Conservation (phyloP, 2,797 vertebrate genomes). For the Enteromius viviparus region DNA sequence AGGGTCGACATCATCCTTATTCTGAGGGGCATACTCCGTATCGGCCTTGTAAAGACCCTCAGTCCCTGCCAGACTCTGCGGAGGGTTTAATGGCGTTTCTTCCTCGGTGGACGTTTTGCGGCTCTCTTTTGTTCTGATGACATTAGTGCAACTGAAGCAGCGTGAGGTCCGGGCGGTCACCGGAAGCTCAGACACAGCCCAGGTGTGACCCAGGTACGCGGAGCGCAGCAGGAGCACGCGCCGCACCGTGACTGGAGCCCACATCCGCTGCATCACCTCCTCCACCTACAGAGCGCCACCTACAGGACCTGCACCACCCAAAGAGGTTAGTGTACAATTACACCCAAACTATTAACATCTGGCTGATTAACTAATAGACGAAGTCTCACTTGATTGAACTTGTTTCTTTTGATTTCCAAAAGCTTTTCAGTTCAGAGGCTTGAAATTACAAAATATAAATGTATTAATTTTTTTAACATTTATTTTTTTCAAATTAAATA, state of each 20-base stretch:
- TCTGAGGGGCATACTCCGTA: not conserved
- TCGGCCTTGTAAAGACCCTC: slow-evolving; percentile 27
- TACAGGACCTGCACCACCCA: slow-evolving; percentile 26
- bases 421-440: not conserved
- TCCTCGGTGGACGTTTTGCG: slow-evolving; percentile 22
- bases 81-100: slow-evolving; percentile 30
- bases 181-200: slow-evolving; percentile 6
- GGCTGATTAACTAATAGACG: not conserved
- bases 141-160: slow-evolving; percentile 48
- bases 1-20: slow-evolving; percentile 82
- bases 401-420: not conserved
- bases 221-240: slow-evolving; percentile 45
- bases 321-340: not conserved
- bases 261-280: slow-evolving; percentile 48
- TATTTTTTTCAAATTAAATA: not conserved
- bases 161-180: slow-evolving; percentile 18
- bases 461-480: not conserved
- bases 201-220: slow-evolving; percentile 15
- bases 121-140: slow-evolving; percentile 2
- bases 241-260: slow-evolving; percentile 29
- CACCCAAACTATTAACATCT: slow-evolving; percentile 5
- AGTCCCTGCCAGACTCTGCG: slow-evolving; percentile 40
- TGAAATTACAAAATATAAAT: not conserved
- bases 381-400: not conserved
- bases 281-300: slow-evolving; percentile 7